These are phyloP conservation scores for Takifugu rubripes DNA, from an alignment of 2,797 vertebrate genomes.

Conservation along the genomic window DNA sequence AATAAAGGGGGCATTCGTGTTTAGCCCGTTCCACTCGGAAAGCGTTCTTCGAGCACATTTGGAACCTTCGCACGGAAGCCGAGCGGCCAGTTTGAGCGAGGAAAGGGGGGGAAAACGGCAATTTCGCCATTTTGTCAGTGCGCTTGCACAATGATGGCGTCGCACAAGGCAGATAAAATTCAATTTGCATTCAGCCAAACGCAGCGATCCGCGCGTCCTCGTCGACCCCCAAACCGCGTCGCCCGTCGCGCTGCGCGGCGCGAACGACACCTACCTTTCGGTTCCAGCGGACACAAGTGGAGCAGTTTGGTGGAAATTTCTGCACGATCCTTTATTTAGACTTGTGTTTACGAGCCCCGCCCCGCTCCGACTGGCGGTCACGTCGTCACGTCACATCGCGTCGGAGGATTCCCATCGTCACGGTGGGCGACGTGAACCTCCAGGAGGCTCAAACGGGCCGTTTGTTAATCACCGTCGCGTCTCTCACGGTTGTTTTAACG, in stretches of 20 bases:
- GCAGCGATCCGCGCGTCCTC: not conserved
- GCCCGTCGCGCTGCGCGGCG: rapidly evolving
- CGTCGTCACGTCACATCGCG: slow-evolving; percentile 46
- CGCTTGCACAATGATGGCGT: slow-evolving; percentile 79
- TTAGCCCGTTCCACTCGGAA: not conserved
- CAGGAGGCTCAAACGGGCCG: too few species aligned
- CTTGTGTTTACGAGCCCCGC: slow-evolving; percentile 76
- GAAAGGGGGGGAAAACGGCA: slow-evolving; percentile 4
- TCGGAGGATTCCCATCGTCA: slow-evolving; percentile 36
- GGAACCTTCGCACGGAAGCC: not conserved
- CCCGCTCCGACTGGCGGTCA: slow-evolving; percentile 53
- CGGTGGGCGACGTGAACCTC: not conserved
- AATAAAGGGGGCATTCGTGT: not conserved
- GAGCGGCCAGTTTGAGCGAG: slow-evolving; percentile 5
- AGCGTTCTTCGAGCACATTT: not conserved
- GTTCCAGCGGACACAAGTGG: slow-evolving; percentile 41
- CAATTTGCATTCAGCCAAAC: slow-evolving; percentile 45
- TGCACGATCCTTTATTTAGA: slow-evolving; percentile 79
- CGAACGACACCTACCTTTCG: slow-evolving; percentile 61
- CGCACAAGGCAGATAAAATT: slow-evolving; percentile 69
- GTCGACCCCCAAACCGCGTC: slow-evolving; percentile 12
- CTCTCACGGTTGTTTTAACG: too few species aligned
- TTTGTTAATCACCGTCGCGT: not conserved
- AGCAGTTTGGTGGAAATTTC: slow-evolving; percentile 55
- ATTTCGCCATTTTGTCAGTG: slow-evolving; percentile 81